Evolutionary conservation across 2,797 vertebrate species (phyloP), one percentile per base, ranked within the genome.

Genomic region (Chloroceryle inda): DNA sequence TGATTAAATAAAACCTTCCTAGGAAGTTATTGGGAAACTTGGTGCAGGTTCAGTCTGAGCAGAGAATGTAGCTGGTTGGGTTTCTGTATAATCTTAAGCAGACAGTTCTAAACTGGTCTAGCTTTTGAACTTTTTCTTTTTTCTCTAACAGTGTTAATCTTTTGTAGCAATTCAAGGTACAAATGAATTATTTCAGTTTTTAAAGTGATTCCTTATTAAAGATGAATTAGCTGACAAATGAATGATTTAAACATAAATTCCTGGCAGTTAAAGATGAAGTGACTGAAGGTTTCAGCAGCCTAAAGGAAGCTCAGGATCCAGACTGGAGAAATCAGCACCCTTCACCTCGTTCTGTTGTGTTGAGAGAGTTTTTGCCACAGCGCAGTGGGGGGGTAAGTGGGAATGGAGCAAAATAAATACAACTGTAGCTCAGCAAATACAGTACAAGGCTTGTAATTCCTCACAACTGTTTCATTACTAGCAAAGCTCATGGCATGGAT

Each of bases 1-100:
- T 96, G 97, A 97, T 98, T 97, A 96, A 94, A 94, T 85, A 92
- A 97, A 97, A 84, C 85, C 69, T 96, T 96, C 86, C 85, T 95
- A 96, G 88, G 90, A 96, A 92, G 87, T 97, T 95, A 92, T 76
- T 89, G 79, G 85, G 69, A 97, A 94, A 95, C 76, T 17, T 81
- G 67, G 69, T 85, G 63, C 66, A 86, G 87, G 78, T 96, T 97
- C 92, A 95, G 74, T 72, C 50, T 73, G 86, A 97, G 80, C 37
- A 89, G 85, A 91, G 89, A 92, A 91, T 85, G 85, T 66, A 95
- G 95, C 92, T 96, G 96, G 64, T 81, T 94, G 27, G 61, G 68
- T 94, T 97, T 87, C 72, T 92, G 31, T 53, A 50, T 92, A 96
- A 96, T 90, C 53, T 79, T 93, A 92, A 92, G 64, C 80, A 89